phyloP scores from a whole-genome alignment of 1,140 invertebrate species.

The Cepaea nemoralis region DNA sequence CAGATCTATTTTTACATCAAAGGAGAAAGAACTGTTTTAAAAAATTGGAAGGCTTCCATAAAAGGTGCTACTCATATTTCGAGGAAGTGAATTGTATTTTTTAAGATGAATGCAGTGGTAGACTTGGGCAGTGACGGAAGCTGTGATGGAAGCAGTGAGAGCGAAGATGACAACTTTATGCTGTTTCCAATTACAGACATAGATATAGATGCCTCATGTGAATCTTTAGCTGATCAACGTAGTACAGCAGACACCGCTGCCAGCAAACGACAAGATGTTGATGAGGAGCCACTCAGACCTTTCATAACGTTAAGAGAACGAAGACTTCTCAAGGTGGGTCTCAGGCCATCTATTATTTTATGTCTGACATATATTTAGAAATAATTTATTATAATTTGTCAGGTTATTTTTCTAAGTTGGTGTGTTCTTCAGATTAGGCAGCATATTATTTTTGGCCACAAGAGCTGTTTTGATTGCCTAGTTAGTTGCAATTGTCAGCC shows the following conservation, averaged over 20 bases:
- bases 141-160: conserved; percentile 40
- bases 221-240: conserved; percentile 44
- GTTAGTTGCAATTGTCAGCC: too few relatives aligned
- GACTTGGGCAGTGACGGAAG: neutral
- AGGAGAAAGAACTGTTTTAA: too few relatives aligned
- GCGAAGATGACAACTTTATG: conserved; percentile 46
- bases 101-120: neutral
- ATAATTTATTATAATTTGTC: too few relatives aligned
- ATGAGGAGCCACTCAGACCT: conserved; percentile 48
- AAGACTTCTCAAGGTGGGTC: conserved; percentile 50
- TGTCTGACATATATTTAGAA: too few relatives aligned
- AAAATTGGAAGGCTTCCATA: too few relatives aligned
- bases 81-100: neutral
- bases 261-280: conserved; percentile 23
- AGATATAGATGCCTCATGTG: conserved; percentile 45
- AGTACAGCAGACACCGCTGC: conserved; percentile 30
- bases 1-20: too few relatives aligned
- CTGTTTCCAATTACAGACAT: conserved; percentile 57
- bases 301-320: conserved; percentile 59
- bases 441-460: too few relatives aligned
- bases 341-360: neutral
- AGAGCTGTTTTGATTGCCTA: too few relatives aligned
- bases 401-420: too few relatives aligned
- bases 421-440: too few relatives aligned
- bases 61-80: too few relatives aligned